Base-by-base conservation (phyloP, 2,797 vertebrate genomes). In the Sarcoramphus papa region DNA sequence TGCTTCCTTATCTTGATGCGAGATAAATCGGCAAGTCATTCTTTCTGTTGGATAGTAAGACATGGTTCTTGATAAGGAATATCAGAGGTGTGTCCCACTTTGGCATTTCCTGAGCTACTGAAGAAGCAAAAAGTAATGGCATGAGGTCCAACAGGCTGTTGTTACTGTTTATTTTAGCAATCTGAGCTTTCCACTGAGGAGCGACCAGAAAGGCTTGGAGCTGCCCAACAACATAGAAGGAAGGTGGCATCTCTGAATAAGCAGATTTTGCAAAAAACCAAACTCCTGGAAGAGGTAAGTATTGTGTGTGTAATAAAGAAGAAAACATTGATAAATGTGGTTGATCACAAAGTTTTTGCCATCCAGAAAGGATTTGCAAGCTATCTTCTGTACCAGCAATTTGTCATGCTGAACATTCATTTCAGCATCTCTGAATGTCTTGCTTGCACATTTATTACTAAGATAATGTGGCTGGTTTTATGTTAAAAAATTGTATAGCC, bases 181-280 rank as follows among this genome's bases (percentile, higher is more conserved):
- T 98, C 98, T 4, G 99, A 99, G 96, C 97, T 99, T 62, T 98
- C 98, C 0, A 95, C 98, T 30, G 99, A 99, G 97, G 99, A 99
- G 93, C 97, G 98, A 14, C 98, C 98, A 7, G 99, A 99, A 95
- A 98, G 98, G 54, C 98, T 98, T 45, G 99, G 99, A 51, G 98
- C 98, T 3, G 98, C 98, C 43, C 99, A 99, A 35, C 99, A 99
- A 7, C 99, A 99, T 69, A 98, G 97, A 82, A 97, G 99, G 88
- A 98, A 98, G 12, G 97, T 99, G 63, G 95, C 98, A 16, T 99
- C 98, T 13, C 98, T 99, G 65, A 99, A 98, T 96, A 99, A 99
- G 93, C 99, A 99, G 97, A 99, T 99, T 95, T 93, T 98, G 53
- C 99, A 99, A 90, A 99, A 98, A 96, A 98, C 51, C 10, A 99